phyloP scores from a whole-genome alignment of 2,797 vertebrate species.

The Scomberomorus guttatus region DNA sequence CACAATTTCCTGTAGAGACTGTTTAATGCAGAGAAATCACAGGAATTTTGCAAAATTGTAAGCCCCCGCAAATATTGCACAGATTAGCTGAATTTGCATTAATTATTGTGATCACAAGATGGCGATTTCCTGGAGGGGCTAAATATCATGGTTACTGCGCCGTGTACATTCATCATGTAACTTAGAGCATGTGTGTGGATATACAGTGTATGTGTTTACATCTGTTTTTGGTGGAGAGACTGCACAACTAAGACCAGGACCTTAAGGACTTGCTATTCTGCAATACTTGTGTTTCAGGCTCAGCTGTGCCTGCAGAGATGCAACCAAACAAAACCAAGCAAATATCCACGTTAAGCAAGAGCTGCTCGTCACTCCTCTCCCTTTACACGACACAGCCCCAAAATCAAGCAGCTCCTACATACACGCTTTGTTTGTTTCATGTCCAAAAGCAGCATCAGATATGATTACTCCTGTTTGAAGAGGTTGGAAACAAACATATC shows the following conservation, averaged over 20 bases:
- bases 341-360: not conserved
- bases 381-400: not conserved
- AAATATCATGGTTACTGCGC: too few species aligned
- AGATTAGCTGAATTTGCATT: too few species aligned
- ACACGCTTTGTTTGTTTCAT: not conserved
- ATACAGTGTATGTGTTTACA: not conserved
- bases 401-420: not conserved
- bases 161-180: not conserved
- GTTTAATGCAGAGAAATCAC: too few species aligned
- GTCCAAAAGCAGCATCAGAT: not conserved
- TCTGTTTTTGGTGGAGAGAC: not conserved
- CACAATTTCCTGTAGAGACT: too few species aligned
- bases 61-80: too few species aligned
- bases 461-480: not conserved
- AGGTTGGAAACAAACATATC: not conserved
- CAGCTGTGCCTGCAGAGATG: not conserved
- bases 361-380: not conserved
- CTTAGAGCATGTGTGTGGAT: not conserved
- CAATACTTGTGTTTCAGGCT: slow-evolving; percentile 3
- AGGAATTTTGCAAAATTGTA: too few species aligned
- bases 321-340: not conserved
- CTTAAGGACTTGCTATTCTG: slow-evolving; percentile 2
- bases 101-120: too few species aligned
- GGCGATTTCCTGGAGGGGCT: too few species aligned
- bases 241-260: not conserved